phyloP scores from a whole-genome alignment of 2,113 vertebrate genomes.

The Microtus richardsoni region DNA sequence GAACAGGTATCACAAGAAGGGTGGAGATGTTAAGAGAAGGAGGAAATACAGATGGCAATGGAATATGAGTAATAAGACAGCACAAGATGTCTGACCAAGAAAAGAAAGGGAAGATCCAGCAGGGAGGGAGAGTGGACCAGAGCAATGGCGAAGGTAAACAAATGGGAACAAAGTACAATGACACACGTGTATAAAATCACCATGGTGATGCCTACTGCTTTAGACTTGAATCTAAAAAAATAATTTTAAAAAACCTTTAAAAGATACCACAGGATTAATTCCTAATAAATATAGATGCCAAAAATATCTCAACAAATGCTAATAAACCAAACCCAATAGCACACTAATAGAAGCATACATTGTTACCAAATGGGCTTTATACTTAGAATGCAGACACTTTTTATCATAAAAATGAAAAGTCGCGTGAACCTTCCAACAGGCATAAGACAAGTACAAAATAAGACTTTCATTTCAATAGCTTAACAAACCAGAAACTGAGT shows the following conservation, averaged over 20 bases:
- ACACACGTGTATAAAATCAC: background rate
- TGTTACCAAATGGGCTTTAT: background rate
- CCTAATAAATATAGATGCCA: background rate
- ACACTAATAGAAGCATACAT: background rate
- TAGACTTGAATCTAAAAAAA: background rate
- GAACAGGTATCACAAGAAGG: background rate
- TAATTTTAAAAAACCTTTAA: background rate
- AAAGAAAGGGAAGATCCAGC: background rate
- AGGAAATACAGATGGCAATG: background rate
- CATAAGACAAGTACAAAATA: background rate
- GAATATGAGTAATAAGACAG: background rate
- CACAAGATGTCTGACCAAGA: no score
- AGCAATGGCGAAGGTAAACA: background rate
- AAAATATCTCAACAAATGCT: background rate
- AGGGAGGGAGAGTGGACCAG: background rate
- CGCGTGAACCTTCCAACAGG: background rate
- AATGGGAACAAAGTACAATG: background rate
- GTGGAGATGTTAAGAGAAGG: background rate
- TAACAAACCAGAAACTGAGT: background rate
- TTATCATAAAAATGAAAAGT: background rate
- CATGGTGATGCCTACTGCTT: background rate
- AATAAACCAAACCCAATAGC: background rate
- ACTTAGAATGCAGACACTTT: background rate
- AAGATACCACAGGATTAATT: background rate
- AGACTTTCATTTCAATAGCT: background rate